Evolutionary conservation across 2,113 vertebrate species (phyloP).

Genomic region (Nyctibius bracteatus): DNA sequence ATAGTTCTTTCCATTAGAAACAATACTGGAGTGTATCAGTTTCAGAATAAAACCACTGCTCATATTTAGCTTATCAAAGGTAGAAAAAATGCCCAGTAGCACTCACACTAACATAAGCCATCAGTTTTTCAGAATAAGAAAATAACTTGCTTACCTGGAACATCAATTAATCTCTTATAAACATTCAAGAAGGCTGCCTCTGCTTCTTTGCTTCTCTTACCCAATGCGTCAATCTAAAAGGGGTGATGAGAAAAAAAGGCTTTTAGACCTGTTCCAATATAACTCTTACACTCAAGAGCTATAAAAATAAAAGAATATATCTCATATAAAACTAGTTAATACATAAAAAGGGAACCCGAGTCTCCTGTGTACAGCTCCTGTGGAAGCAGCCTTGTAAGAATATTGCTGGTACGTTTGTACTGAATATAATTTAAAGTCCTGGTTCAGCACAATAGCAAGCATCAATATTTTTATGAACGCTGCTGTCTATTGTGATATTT

Average conservation of each 20-base stretch:
- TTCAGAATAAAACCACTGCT: neutral
- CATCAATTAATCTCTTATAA: slow-evolving; percentile 98
- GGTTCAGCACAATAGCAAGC: neutral
- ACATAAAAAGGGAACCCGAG: neutral
- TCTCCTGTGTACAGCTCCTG: neutral
- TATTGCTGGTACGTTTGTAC: neutral
- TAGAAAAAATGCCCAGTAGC: neutral
- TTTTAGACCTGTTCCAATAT: slow-evolving; percentile 6
- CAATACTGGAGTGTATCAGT: neutral
- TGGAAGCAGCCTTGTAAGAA: neutral
- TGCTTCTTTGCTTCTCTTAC: slow-evolving; percentile 99
- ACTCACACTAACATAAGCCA: neutral
- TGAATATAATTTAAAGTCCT: neutral
- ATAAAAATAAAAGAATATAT: neutral
- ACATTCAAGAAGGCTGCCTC: slow-evolving; percentile 98
- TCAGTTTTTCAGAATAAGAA: neutral
- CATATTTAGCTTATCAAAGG: neutral
- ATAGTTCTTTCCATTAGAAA: neutral
- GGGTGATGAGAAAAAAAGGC: neutral
- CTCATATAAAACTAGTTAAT: neutral
- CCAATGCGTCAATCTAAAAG: slow-evolving; percentile 92
- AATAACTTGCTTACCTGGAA: slow-evolving; percentile 86
- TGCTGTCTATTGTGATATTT: neutral
- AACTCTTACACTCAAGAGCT: neutral
- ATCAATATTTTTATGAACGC: neutral